Evolutionary conservation across 2,113 vertebrate genomes (phyloP).

Genomic region (Sorex araneus): DNA sequence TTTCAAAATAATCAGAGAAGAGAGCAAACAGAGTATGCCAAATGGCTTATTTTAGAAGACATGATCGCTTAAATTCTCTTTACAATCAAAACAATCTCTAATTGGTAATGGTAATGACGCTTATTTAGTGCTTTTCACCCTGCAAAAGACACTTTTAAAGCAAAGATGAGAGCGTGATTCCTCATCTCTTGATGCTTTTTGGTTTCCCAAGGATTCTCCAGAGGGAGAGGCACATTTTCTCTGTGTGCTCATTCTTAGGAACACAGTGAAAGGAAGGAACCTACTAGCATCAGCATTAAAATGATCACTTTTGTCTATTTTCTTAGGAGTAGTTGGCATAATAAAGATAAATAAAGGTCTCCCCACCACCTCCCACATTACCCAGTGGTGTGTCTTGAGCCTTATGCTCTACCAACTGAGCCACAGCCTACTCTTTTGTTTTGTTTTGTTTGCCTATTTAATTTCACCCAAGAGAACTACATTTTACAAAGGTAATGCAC

Average conservation of each 20-base stretch:
- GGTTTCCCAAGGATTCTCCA: neutral
- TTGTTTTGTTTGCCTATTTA: too few species aligned
- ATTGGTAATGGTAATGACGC: neutral
- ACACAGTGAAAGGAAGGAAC: neutral
- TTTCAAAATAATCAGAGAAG: conserved; percentile 56
- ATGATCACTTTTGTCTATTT: neutral
- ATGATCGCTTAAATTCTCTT: conserved; percentile 25
- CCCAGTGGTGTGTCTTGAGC: neutral
- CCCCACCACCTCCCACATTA: conserved; percentile 5
- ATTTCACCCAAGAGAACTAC: neutral
- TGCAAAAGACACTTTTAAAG: conserved; percentile 30
- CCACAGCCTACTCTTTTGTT: too few species aligned
- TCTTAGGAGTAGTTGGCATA: neutral
- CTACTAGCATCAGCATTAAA: neutral
- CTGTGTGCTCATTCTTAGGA: neutral
- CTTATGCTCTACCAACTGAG: too few species aligned
- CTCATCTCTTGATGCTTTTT: neutral
- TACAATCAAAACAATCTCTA: conserved; percentile 31
- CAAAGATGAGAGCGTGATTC: neutral
- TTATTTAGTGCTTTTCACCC: neutral
- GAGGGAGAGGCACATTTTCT: neutral
- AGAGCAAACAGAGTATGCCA: conserved; percentile 3
- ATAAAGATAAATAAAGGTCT: neutral
- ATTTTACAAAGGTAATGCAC: neutral
- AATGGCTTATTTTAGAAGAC: conserved; percentile 43